Conservation (phyloP, 2,113 vertebrate species). For the Macrotis lagotis region DNA sequence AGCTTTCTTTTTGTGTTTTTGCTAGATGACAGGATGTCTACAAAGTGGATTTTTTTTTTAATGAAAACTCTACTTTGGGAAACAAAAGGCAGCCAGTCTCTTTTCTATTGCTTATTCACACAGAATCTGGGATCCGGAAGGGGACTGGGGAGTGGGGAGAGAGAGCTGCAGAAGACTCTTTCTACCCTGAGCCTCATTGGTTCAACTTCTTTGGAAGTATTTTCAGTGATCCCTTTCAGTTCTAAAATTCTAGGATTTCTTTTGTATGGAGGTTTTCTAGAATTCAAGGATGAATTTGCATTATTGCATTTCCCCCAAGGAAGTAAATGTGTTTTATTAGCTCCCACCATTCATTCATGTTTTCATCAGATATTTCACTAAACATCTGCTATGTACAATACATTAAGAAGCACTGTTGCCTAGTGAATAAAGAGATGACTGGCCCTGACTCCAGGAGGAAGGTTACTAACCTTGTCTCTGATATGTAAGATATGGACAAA, state of each 20-base stretch:
- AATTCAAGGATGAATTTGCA: not conserved
- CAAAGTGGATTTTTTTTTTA: not conserved
- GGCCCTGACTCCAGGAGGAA: not conserved
- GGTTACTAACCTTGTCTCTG: not conserved
- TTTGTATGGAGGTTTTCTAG: no score
- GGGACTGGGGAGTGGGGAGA: no score
- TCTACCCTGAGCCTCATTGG: no score
- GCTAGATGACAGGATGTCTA: not conserved
- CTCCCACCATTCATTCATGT: not conserved
- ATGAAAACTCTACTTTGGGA: not conserved
- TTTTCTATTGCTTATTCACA: not conserved
- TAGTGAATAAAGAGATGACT: not conserved
- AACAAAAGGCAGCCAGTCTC: not conserved
- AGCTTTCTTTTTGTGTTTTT: conserved; percentile 5
- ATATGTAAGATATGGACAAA: not conserved
- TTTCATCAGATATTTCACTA: not conserved
- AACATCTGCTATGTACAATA: not conserved
- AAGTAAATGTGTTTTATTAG: not conserved
- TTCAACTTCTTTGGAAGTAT: not conserved
- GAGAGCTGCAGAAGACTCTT: not conserved
- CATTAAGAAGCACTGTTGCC: not conserved
- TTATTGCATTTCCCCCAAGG: not conserved
- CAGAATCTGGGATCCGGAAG: not conserved
- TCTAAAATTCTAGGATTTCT: no score
- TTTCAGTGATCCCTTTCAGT: no score